Percentiles rank a stretch among this genome's conserved stretches.
Conservation (phyloP, 2,888 invertebrate species). For the Drosophila kuntzei region DNA sequence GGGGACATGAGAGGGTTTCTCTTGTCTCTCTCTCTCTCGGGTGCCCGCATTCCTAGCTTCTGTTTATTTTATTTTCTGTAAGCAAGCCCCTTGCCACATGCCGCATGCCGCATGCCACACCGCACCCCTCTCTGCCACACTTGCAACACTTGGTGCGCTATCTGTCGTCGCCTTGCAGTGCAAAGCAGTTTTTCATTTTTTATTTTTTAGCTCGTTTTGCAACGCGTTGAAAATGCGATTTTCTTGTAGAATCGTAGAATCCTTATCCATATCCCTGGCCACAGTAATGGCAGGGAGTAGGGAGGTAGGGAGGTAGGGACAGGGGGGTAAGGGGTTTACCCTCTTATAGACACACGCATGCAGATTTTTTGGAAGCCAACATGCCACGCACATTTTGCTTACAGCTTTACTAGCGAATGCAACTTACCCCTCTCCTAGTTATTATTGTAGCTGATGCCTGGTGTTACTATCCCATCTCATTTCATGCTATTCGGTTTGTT, state of each 20-base stretch:
- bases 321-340: neutral
- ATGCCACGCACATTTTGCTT: constrained; percentile 58
- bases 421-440: neutral
- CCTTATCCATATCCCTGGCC: constrained; percentile 13
- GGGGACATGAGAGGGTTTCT: neutral
- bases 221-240: constrained; percentile 73
- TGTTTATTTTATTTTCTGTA: constrained; percentile 74
- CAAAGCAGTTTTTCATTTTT: constrained; percentile 52
- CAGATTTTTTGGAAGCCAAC: constrained; percentile 54
- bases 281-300: too few relatives aligned
- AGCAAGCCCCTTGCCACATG: constrained; percentile 26
- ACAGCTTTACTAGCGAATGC: constrained; percentile 48
- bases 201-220: constrained; percentile 31
- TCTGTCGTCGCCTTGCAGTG: constrained; percentile 62
- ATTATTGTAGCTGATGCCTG: constrained; percentile 2
- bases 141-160: constrained; percentile 34
- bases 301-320: neutral
- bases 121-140: neutral
- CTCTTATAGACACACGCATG: constrained; percentile 48
- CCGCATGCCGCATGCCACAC: neutral
- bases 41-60: constrained; percentile 44
- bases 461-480: constrained; percentile 19
- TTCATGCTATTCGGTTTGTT: constrained; percentile 4
- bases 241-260: constrained; percentile 63
- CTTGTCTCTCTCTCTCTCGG: constrained; percentile 21